Evolutionary conservation across 2,888 invertebrate genomes (phyloP), one percentile per base, ranked within the genome.

Genomic region (Drosophila tripunctata): DNA sequence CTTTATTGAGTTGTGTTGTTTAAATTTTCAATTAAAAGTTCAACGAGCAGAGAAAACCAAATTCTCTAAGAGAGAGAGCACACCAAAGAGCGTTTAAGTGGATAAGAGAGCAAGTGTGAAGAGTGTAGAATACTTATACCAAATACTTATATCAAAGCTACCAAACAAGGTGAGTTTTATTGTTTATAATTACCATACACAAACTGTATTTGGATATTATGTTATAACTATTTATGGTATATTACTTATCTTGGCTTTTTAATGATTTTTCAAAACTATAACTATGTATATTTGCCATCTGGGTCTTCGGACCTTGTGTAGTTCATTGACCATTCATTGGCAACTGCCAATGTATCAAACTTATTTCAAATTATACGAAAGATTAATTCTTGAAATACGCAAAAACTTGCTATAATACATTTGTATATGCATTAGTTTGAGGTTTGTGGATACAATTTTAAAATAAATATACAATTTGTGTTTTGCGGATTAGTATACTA

Each of bases 1-100:
- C 47, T 51, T 58, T 55, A 66, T 71, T 85, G 56, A 50, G 12
- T 45, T 74, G 35, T 67, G 75, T 78, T 73, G 45, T 51, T 55
- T 14, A 47, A 56, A 14, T 30, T 38, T 40, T 14, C 44, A 48
- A 71, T 41, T 43, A 14, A 52, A 38, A 22, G 36, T 22, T 57
- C 3, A 3, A 19, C 10, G 17, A 15, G 22, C 12, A 22, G 33
- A 3, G 12, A 24, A 35, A 1, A 12, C 14, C 31, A 1, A 44
- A n/a, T 3, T 8, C 7, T 41, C 8, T 14, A 14, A 35, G 38
- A 30, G 38, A 50, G 35, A 35, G 8, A 8, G 24, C n/a, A 24
- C 2, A 36, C 22, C 5, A 48, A 35, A 40, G 50, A 40, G 19
- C 8, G 14, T 0, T 4, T 10, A 8, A 35, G 35, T 4, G 17